Base-by-base conservation (phyloP, 2,113 vertebrate genomes). In the Nycticorax nycticorax region DNA sequence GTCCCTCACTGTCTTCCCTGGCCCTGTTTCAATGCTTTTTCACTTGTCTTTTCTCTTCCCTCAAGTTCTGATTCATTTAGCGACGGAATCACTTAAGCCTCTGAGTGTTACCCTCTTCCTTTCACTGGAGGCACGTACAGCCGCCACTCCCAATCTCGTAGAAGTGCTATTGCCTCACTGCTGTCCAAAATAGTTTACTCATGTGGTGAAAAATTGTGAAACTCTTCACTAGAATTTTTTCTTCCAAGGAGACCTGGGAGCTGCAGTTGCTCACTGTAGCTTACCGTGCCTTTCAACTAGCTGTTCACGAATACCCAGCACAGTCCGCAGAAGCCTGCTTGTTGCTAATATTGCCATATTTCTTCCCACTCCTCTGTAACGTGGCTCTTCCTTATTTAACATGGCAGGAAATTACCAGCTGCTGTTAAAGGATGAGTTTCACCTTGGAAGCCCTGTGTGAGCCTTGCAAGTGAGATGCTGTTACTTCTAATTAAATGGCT, bases 201-300 rank as follows among this genome's bases (percentile, higher is more conserved):
- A 91, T 15, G 11, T 82, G 90, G 64, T 84, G 30, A 85, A 94
- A 95, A 96, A 93, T 86, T 96, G 79, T 95, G 93, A 92, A 95
- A 97, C 50, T 71, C 48, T 92, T 30, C 63, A 86, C 87, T 80
- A 86, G 74, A 35, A 9, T 32, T 66, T 53, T 64, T 59, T 43
- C 37, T 89, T 96, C 69, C 37, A 37, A 37, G 35, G 47, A 95
- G 47, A 71, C 18, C n/a, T n/a, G 39, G 43, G 52, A 94, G 53
- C 27, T 80, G 53, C 12, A 62, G 21, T 48, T 48, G 32, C 41
- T 64, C 9, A 14, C 57, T 68, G 48, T 37, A 76, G 62, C 55
- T 79, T 59, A 27, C 37, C 0, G 1, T 56, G 23, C n/a, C 37
- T 93, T 88, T 82, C 74, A 92, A 45, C 59, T 69, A 85, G 68